These are phyloP conservation scores for Drymonia ruficornis DNA, from an alignment of 2,888 invertebrate species.

Conservation along the genomic window DNA sequence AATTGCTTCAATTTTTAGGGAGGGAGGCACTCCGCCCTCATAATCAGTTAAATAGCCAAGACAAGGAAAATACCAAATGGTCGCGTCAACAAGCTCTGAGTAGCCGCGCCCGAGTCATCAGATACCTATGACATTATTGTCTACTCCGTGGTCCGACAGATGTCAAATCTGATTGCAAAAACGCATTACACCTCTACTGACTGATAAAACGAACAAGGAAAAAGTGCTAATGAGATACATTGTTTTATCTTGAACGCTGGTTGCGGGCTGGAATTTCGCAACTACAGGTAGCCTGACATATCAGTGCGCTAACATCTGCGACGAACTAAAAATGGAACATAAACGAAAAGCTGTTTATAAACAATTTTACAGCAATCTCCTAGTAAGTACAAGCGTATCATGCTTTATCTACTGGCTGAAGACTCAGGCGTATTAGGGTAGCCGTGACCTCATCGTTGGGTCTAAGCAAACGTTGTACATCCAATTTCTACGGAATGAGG, in stretches of 20 bases:
- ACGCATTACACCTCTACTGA: background rate
- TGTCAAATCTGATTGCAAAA: too few relatives aligned
- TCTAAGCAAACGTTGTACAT: constrained; percentile 58
- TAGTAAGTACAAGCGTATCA: constrained; percentile 9
- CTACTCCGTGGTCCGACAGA: too few relatives aligned
- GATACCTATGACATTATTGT: too few relatives aligned
- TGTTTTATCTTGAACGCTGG: constrained; percentile 20
- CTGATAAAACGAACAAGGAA: constrained; percentile 30
- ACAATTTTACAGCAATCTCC: constrained; percentile 15
- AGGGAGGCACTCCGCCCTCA: constrained; percentile 50
- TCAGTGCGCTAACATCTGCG: constrained; percentile 14
- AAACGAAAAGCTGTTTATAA: constrained; percentile 24
- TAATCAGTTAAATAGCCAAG: constrained; percentile 66
- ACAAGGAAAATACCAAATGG: constrained; percentile 48
- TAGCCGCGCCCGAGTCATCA: too few relatives aligned
- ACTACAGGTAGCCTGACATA: constrained; percentile 28
- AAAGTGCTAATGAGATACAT: constrained; percentile 38
- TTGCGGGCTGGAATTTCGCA: constrained; percentile 23
- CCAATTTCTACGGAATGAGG: constrained; percentile 62
- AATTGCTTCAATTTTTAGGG: constrained; percentile 75
- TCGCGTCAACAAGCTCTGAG: too few relatives aligned
- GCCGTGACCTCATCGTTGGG: constrained; percentile 56
- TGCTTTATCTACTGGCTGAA: constrained; percentile 14
- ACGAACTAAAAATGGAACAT: constrained; percentile 14
- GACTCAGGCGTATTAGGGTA: constrained; percentile 17